Conservation (phyloP, 2,888 invertebrate genomes). For the Platycheirus albimanus region DNA sequence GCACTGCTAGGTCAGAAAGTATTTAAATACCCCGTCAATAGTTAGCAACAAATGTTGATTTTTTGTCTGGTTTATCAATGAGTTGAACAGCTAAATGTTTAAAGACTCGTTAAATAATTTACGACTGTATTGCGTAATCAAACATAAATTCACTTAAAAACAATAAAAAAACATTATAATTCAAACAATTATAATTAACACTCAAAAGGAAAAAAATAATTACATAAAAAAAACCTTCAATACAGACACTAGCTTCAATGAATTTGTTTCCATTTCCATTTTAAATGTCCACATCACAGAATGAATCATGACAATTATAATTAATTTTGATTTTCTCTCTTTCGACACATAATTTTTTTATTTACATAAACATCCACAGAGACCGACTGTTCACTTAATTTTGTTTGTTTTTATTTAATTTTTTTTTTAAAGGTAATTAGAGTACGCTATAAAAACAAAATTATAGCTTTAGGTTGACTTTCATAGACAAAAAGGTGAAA, state of each 20-base stretch:
- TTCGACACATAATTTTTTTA: slow-evolving; percentile 25
- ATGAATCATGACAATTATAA: slow-evolving; percentile 33
- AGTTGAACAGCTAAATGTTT: no score
- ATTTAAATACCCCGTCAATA: no score
- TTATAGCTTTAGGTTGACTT: slow-evolving; percentile 7
- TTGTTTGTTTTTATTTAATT: slow-evolving; percentile 14
- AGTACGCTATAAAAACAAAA: slow-evolving; percentile 27
- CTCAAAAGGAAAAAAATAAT: no score
- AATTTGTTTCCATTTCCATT: slow-evolving; percentile 18
- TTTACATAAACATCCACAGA: no score
- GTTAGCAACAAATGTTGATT: no score
- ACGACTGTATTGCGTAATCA: slow-evolving; percentile 1
- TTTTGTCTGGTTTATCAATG: no score
- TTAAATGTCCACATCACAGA: slow-evolving; percentile 24
- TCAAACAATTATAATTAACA: no score
- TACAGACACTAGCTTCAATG: slow-evolving; percentile 17
- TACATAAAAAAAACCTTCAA: neutral
- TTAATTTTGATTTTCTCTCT: slow-evolving; percentile 14
- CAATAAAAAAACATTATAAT: slow-evolving; percentile 1
- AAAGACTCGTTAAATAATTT: no score
- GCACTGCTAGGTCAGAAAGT: no score
- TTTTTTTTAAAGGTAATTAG: slow-evolving; percentile 30
- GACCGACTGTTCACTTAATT: slow-evolving; percentile 29
- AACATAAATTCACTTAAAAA: neutral
- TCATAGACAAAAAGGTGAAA: slow-evolving; percentile 23